Conservation (phyloP, 2,797 vertebrate species). For the Orestias chungarensis region DNA sequence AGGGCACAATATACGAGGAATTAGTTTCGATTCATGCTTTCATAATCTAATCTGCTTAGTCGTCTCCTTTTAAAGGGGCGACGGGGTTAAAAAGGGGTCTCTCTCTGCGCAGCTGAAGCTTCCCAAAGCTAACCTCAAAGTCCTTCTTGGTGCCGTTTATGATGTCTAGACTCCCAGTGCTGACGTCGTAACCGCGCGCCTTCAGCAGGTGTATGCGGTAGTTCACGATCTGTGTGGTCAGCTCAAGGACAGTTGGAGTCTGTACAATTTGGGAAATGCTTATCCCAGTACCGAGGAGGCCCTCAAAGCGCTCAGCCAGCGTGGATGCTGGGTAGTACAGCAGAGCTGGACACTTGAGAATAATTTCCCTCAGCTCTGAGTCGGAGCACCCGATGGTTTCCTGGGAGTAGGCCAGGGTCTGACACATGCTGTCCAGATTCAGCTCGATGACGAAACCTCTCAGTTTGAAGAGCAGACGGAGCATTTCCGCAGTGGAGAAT, state of each 20-base stretch:
- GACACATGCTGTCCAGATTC: constrained; percentile 79
- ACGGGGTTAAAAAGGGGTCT: constrained; percentile 94
- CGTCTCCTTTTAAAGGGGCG: constrained; percentile 82
- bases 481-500: constrained; percentile 84
- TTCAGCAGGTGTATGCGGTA: constrained; percentile 86
- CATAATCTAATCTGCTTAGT: constrained; percentile 62
- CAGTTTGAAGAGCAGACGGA: constrained; percentile 89
- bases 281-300: constrained; percentile 82
- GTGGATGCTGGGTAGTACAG: constrained; percentile 85
- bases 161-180: constrained; percentile 80
- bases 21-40: constrained; percentile 12
- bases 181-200: constrained; percentile 80
- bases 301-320: constrained; percentile 84
- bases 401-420: constrained; percentile 83
- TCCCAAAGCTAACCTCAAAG: constrained; percentile 87
- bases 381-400: constrained; percentile 82
- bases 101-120: constrained; percentile 82
- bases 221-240: constrained; percentile 88
- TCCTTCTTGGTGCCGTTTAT: constrained; percentile 93
- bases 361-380: constrained; percentile 78
- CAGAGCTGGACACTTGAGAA: constrained; percentile 88
- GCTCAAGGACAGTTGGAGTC: constrained; percentile 86
- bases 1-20: constrained; percentile 6
- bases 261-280: constrained; percentile 84
- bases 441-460: constrained; percentile 91